A percentile compares a stretch with the other conserved stretches of the same genome.
These are phyloP conservation scores for Cantharis rufa DNA, from an alignment of 2,888 invertebrate species.

Conservation along the genomic window DNA sequence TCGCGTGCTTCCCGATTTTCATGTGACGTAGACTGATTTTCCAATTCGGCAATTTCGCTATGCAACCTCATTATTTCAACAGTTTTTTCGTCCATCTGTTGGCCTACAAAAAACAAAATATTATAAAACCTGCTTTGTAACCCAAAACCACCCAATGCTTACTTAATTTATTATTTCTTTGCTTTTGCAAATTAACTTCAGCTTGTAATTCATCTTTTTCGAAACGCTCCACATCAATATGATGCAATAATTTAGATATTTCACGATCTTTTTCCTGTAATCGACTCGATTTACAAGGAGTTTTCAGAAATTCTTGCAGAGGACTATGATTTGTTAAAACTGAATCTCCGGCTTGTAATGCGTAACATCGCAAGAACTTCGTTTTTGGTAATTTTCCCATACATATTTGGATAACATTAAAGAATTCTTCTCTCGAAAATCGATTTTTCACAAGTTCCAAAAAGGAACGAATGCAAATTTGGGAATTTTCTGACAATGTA, in stretches of 20 bases:
- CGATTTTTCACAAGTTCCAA: conserved; percentile 43
- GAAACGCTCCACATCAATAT: conserved; percentile 65
- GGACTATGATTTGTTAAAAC: conserved; percentile 36
- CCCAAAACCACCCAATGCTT: conserved; percentile 33
- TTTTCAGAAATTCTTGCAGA: conserved; percentile 48
- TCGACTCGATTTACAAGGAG: conserved; percentile 41
- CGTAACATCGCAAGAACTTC: conserved; percentile 13
- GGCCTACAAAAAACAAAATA: conserved; percentile 36
- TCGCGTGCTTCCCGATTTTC: conserved; percentile 43
- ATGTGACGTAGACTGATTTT: conserved; percentile 45
- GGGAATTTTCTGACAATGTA: conserved; percentile 42
- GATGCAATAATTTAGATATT: conserved; percentile 61
- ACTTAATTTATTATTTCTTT: conserved; percentile 61
- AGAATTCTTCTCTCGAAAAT: conserved; percentile 41
- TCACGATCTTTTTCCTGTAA: conserved; percentile 51
- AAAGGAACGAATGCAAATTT: conserved; percentile 47
- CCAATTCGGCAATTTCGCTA: conserved; percentile 46
- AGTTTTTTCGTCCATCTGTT: conserved; percentile 52
- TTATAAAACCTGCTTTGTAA: not conserved
- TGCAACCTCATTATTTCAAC: conserved; percentile 52
- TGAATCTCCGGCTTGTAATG: conserved; percentile 36
- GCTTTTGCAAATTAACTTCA: conserved; percentile 61
- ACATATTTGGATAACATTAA: conserved; percentile 39
- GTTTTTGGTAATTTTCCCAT: conserved; percentile 18
- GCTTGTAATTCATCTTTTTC: conserved; percentile 67